phyloP scores from a whole-genome alignment of 2,888 invertebrate species.

The Drosophila dives region DNA sequence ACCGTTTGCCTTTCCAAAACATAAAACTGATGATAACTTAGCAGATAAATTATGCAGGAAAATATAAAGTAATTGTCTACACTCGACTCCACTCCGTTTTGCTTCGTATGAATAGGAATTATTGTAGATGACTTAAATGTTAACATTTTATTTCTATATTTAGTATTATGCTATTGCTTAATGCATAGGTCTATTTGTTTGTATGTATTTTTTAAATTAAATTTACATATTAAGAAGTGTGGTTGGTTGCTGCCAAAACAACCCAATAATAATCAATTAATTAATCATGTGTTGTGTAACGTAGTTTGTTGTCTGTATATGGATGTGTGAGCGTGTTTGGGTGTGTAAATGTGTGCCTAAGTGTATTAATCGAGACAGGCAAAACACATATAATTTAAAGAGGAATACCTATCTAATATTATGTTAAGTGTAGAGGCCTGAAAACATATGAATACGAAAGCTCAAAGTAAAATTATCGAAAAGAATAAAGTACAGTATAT shows the following conservation, averaged over 20 bases:
- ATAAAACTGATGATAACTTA: slow-evolving; percentile 29
- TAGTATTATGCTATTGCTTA: slow-evolving; percentile 53
- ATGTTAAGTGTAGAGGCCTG: slow-evolving; percentile 45
- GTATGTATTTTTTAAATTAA: slow-evolving; percentile 27
- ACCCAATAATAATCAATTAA: slow-evolving; percentile 34
- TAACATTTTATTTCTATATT: slow-evolving; percentile 62
- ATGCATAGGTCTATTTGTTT: slow-evolving; percentile 51
- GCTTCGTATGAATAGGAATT: slow-evolving; percentile 46
- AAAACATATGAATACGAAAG: slow-evolving; percentile 17
- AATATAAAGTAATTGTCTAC: slow-evolving; percentile 36
- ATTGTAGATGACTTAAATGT: slow-evolving; percentile 50
- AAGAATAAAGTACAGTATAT: slow-evolving; percentile 5
- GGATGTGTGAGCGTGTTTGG: slow-evolving; percentile 1
- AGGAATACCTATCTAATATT: slow-evolving; percentile 11
- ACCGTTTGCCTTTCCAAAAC: slow-evolving; percentile 12
- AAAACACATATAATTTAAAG: slow-evolving; percentile 25
- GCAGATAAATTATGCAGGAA: slow-evolving; percentile 28
- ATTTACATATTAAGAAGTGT: slow-evolving; percentile 21
- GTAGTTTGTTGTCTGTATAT: slow-evolving; percentile 23
- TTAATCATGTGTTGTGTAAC: slow-evolving; percentile 29
- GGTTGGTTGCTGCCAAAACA: slow-evolving; percentile 19
- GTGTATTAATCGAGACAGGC: slow-evolving; percentile 36
- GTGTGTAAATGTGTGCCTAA: slow-evolving; percentile 5
- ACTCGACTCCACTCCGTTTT: slow-evolving; percentile 5
- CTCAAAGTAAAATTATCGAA: slow-evolving; percentile 13